Evolutionary conservation across 2,113 vertebrate species (phyloP).

Genomic region (Gymnocephalus cernua): DNA sequence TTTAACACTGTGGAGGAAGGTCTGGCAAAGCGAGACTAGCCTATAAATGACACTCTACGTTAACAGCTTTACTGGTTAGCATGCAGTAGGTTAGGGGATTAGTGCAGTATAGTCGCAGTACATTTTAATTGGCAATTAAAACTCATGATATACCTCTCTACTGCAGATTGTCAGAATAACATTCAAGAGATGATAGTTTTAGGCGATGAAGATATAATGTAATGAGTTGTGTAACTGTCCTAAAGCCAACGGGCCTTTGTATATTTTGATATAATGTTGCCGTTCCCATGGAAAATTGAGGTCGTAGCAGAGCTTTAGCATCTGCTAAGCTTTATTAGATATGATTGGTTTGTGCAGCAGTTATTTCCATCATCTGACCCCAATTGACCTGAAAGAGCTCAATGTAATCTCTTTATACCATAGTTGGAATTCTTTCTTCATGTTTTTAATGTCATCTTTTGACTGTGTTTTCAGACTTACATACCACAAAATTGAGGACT

Average conservation of each 20-base stretch:
- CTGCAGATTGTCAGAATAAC: neutral
- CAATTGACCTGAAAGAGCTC: conserved; percentile 69
- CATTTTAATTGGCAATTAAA: neutral
- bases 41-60: neutral
- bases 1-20: no score
- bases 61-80: neutral
- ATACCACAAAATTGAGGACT: conserved; percentile 35
- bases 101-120: no score
- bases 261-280: conserved; percentile 47
- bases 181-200: neutral
- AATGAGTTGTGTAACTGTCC: conserved; percentile 44
- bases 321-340: conserved; percentile 66
- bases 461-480: conserved; percentile 38
- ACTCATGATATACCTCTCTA: neutral
- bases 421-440: conserved; percentile 61
- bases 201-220: conserved; percentile 2
- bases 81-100: no score
- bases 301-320: conserved; percentile 57
- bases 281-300: conserved; percentile 60
- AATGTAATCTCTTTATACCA: conserved; percentile 69
- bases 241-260: conserved; percentile 38
- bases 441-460: conserved; percentile 55
- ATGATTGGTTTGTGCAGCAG: conserved; percentile 66
- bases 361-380: conserved; percentile 71
- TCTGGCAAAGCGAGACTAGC: no score